phyloP scores from a whole-genome alignment of 2,888 invertebrate species.

The Campoletis raptor region DNA sequence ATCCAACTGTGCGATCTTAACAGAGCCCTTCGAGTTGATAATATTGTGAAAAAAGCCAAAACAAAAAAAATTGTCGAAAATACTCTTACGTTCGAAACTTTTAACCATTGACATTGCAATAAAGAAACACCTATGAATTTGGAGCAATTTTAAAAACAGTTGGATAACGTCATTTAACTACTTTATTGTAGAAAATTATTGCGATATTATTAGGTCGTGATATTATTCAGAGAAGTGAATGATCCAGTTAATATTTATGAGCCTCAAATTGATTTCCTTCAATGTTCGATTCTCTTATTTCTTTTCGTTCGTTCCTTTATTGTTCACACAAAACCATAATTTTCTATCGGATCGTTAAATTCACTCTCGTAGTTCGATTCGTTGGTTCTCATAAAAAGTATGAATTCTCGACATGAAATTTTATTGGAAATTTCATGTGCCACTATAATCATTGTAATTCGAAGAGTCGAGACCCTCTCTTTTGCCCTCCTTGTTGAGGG shows the following conservation, averaged over 20 bases:
- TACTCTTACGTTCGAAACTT: conserved; percentile 17
- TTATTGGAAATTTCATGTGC: conserved; percentile 10
- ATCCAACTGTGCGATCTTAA: conserved; percentile 26
- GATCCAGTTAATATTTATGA: conserved; percentile 56
- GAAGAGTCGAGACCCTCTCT: conserved; percentile 42
- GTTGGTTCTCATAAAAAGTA: conserved; percentile 56
- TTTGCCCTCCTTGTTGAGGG: background rate
- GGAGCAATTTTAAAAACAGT: conserved; percentile 12
- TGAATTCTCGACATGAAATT: conserved; percentile 42
- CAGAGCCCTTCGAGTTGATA: background rate
- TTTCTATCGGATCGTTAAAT: conserved; percentile 60
- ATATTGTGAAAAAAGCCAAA: background rate
- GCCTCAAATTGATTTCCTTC: conserved; percentile 54
- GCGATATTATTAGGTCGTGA: conserved; percentile 35
- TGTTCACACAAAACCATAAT: conserved; percentile 3
- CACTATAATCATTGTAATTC: conserved; percentile 50
- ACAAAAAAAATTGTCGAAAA: background rate
- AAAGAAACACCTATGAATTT: conserved; percentile 42
- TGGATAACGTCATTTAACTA: conserved; percentile 23
- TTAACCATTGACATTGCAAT: conserved; percentile 40
- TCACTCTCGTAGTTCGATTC: conserved; percentile 56
- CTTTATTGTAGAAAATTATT: conserved; percentile 42
- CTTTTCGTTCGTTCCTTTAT: background rate
- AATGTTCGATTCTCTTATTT: conserved; percentile 22
- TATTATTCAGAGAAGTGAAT: conserved; percentile 39